Conservation (phyloP, 2,113 vertebrate species). For the Cottus gobio region DNA sequence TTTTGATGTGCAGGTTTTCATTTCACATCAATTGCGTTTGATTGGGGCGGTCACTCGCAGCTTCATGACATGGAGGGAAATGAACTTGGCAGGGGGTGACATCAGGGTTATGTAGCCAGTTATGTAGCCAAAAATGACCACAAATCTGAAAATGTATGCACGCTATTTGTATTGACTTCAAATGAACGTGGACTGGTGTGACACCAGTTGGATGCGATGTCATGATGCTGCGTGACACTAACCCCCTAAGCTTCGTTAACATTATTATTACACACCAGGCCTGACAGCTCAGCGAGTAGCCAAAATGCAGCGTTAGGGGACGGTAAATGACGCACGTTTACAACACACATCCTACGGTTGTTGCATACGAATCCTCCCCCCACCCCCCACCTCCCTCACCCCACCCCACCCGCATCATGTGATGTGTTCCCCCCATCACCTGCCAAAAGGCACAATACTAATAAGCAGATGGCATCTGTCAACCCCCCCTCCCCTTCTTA, state of each 20-base stretch:
- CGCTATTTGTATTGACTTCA: not conserved
- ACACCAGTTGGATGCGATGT: constrained; percentile 34
- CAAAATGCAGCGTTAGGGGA: not conserved
- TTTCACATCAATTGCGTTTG: not conserved
- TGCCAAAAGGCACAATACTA: not conserved
- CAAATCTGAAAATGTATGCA: not conserved
- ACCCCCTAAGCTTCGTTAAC: not conserved
- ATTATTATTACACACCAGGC: not conserved
- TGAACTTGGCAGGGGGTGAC: not conserved
- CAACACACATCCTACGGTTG: constrained; percentile 40
- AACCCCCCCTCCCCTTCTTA: constrained; percentile 53
- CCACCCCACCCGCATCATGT: constrained; percentile 9
- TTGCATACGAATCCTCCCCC: constrained; percentile 58
- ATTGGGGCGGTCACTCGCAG: not conserved
- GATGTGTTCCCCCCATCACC: not conserved
- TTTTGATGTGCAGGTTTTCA: not conserved
- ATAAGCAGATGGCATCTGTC: constrained; percentile 18
- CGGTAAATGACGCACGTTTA: constrained; percentile 59
- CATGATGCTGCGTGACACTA: not conserved
- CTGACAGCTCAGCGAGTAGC: constrained; percentile 1
- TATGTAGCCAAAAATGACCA: not conserved
- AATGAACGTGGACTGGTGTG: not conserved
- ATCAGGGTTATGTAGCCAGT: not conserved
- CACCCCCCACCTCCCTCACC: constrained; percentile 28
- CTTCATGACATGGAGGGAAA: not conserved